Percentiles rank a stretch among this genome's conserved stretches.
Evolutionary conservation across 2,888 invertebrate genomes (phyloP).

Genomic region (Nysson spinosus): DNA sequence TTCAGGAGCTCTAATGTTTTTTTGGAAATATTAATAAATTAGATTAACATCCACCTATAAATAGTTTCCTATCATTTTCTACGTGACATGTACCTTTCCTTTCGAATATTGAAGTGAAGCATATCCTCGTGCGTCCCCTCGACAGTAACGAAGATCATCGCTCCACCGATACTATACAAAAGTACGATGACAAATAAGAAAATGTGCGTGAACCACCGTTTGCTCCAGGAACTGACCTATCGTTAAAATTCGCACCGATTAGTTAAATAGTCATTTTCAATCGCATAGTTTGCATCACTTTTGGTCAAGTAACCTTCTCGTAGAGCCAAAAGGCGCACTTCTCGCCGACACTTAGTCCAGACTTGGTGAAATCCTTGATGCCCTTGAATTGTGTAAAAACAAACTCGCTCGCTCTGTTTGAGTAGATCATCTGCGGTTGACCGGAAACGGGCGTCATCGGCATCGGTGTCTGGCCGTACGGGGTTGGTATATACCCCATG

Average conservation of each 20-base stretch:
- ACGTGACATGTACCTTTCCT: constrained; percentile 65
- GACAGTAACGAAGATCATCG: constrained; percentile 86
- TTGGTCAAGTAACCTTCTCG: constrained; percentile 80
- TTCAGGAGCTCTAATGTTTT: too few relatives aligned
- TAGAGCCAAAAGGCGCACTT: constrained; percentile 89
- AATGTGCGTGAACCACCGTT: constrained; percentile 93
- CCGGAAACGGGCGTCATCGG: constrained; percentile 75
- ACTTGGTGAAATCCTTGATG: constrained; percentile 88
- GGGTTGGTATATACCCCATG: constrained; percentile 65
- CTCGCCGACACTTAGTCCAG: constrained; percentile 90
- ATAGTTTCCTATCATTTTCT: too few relatives aligned
- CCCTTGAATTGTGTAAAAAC: constrained; percentile 89
- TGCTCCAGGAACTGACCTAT: constrained; percentile 84
- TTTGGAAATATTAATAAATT: too few relatives aligned
- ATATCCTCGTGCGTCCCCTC: constrained; percentile 82
- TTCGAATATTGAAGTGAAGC: constrained; percentile 66
- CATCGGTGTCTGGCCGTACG: constrained; percentile 72
- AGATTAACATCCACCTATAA: too few relatives aligned
- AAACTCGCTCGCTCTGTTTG: constrained; percentile 86
- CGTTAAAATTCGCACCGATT: constrained; percentile 39
- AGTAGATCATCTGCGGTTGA: constrained; percentile 77
- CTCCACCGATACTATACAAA: constrained; percentile 90
- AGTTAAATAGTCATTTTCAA: too few relatives aligned
- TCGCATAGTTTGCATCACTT: too few relatives aligned
- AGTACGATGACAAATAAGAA: constrained; percentile 88